Conservation (phyloP, 53 echinoderm and acorn worm species). For the Luidia sarsii region DNA sequence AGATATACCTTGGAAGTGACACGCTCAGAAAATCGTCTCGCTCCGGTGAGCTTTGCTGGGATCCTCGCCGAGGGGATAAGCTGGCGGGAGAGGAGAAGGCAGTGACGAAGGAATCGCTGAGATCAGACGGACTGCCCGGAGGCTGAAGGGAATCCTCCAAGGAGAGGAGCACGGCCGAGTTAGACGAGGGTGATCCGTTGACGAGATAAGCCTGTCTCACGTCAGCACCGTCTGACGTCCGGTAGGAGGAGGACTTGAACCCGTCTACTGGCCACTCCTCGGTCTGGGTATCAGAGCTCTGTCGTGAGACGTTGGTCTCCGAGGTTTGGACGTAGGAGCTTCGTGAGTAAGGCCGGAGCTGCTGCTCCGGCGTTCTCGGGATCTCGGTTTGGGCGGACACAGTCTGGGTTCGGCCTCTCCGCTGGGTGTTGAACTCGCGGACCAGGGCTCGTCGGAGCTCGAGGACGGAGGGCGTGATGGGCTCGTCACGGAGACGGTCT, state of each 20-base stretch:
- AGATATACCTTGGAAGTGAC: conserved; percentile 14
- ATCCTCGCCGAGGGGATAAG: conserved; percentile 17
- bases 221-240: not conserved
- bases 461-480: not conserved
- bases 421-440: not conserved
- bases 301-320: not conserved
- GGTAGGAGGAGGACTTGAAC: conserved; percentile 18
- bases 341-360: conserved; percentile 6
- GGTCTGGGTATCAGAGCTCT: conserved; percentile 15
- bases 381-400: conserved; percentile 54
- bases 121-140: conserved; percentile 22
- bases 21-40: not conserved
- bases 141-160: conserved; percentile 1
- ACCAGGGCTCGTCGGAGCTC: conserved; percentile 1
- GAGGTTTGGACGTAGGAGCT: conserved; percentile 23
- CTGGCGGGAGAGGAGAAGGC: conserved; percentile 30
- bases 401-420: not conserved
- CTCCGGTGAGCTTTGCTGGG: conserved; percentile 7
- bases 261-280: conserved; percentile 10
- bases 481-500: not conserved
- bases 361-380: conserved; percentile 11
- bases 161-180: conserved; percentile 10
- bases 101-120: conserved; percentile 38
- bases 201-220: conserved; percentile 42
- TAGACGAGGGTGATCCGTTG: not conserved